These are phyloP conservation scores for Ceyx margarethae DNA, from an alignment of 2,113 vertebrate genomes.

Conservation along the genomic window DNA sequence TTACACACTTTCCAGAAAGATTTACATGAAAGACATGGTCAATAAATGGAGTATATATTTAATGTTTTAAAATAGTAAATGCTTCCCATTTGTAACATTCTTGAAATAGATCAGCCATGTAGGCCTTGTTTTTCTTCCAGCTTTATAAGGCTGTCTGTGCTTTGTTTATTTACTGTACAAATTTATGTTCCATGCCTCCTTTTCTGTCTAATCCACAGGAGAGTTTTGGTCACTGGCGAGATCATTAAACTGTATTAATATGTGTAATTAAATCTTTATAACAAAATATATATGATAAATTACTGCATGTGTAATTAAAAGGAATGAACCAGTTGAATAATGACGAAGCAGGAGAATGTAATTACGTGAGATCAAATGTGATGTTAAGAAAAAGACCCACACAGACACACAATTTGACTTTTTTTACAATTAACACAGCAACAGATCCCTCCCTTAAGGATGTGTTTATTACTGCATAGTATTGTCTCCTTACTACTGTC, in stretches of 20 bases:
- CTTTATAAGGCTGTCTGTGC: slow-evolving; percentile 60
- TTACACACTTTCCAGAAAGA: slow-evolving; percentile 60
- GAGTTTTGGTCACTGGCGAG: slow-evolving; percentile 34
- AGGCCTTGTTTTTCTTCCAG: slow-evolving; percentile 68
- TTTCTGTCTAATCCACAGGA: slow-evolving; percentile 54
- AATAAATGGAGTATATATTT: slow-evolving; percentile 75
- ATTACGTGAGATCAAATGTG: neutral
- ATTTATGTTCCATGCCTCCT: slow-evolving; percentile 62
- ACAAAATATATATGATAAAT: slow-evolving; percentile 5
- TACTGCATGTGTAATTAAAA: slow-evolving; percentile 1
- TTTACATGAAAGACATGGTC: slow-evolving; percentile 66
- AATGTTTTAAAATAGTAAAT: slow-evolving; percentile 75
- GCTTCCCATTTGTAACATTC: slow-evolving; percentile 71
- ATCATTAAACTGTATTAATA: slow-evolving; percentile 31
- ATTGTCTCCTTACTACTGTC: neutral
- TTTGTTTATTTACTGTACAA: slow-evolving; percentile 69
- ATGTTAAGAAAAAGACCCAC: neutral
- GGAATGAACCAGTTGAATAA: neutral
- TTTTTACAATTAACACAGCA: neutral
- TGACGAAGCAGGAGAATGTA: neutral
- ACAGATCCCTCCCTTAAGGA: neutral
- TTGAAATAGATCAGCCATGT: slow-evolving; percentile 36
- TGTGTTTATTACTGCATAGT: neutral
- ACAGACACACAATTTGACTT: neutral
- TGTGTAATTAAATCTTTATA: slow-evolving; percentile 35